Evolutionary conservation across 2,797 vertebrate species (phyloP).

Genomic region (Thamnophis elegans): DNA sequence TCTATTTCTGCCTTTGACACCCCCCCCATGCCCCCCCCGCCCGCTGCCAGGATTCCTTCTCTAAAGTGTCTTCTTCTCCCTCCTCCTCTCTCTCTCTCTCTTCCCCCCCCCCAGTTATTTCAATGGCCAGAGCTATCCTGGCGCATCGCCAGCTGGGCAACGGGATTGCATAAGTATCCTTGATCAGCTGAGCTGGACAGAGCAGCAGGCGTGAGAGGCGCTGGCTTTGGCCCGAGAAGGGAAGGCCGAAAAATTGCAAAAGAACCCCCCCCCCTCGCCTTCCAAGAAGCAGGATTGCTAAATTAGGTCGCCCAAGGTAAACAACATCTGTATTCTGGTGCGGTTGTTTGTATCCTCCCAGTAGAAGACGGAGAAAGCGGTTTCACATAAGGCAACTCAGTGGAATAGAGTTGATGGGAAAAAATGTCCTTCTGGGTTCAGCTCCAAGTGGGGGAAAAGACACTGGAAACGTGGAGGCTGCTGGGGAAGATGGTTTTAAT

Average conservation of each 20-base stretch:
- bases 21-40: no score
- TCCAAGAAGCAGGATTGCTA: fast-evolving
- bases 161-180: neutral
- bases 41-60: neutral
- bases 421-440: no score
- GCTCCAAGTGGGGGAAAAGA: no score
- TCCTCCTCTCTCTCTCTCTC: neutral
- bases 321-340: neutral
- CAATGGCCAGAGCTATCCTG: neutral
- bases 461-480: no score
- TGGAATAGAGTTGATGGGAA: no score
- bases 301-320: fast-evolving
- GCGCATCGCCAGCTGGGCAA: neutral
- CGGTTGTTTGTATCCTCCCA: neutral
- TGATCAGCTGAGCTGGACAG: neutral
- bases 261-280: no score
- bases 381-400: fast-evolving
- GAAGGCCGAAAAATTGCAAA: fast-evolving
- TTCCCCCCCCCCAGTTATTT: neutral
- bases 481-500: no score
- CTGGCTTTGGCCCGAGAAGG: fast-evolving
- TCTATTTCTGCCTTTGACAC: neutral
- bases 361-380: neutral
- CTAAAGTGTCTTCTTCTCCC: neutral
- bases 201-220: neutral